Conservation (phyloP, 1,140 invertebrate genomes). For the Callitettix versicolor region DNA sequence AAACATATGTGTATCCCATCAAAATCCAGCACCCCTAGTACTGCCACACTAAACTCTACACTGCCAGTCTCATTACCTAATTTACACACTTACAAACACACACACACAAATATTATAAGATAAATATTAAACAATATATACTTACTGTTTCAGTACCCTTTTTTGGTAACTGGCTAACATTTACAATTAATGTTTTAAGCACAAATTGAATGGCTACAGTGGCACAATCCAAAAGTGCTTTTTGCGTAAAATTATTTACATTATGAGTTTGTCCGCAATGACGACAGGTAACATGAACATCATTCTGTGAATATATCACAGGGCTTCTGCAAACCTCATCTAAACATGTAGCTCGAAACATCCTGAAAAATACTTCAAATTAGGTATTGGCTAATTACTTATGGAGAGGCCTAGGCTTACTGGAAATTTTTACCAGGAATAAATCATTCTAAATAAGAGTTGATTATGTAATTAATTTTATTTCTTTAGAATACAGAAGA, state of each 20-base stretch:
- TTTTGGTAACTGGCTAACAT: constrained; percentile 10
- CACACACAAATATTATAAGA: neutral
- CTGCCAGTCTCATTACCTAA: too few relatives aligned
- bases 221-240: constrained; percentile 10
- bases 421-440: too few relatives aligned
- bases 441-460: too few relatives aligned
- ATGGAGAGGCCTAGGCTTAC: too few relatives aligned
- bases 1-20: too few relatives aligned
- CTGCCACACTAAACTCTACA: too few relatives aligned
- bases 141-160: constrained; percentile 21
- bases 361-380: too few relatives aligned
- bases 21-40: too few relatives aligned
- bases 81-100: too few relatives aligned
- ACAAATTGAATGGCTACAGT: neutral
- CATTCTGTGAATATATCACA: constrained; percentile 13
- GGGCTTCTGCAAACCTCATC: constrained; percentile 20
- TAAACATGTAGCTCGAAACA: constrained; percentile 13
- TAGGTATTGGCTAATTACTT: too few relatives aligned
- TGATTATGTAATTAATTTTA: too few relatives aligned
- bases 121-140: constrained; percentile 1
- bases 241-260: constrained; percentile 6
- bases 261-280: constrained; percentile 21
- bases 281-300: constrained; percentile 16
- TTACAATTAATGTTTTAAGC: constrained; percentile 2
- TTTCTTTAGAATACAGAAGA: too few relatives aligned